A percentile compares a stretch with the other conserved stretches of the same genome.
Evolutionary conservation across 2,888 invertebrate genomes (phyloP).

Genomic region (Nysson spinosus): DNA sequence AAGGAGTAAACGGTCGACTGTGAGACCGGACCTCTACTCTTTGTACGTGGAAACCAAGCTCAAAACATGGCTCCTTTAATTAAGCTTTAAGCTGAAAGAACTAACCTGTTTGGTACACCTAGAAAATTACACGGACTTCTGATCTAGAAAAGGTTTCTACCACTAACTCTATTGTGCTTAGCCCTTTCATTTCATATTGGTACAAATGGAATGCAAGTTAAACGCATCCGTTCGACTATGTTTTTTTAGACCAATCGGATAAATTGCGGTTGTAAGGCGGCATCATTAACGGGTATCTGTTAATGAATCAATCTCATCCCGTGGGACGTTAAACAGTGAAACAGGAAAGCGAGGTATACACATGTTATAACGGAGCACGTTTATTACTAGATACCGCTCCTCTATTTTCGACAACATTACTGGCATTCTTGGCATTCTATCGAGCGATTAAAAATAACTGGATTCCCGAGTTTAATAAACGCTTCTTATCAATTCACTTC

Average conservation of each 20-base stretch:
- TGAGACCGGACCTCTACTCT: conserved; percentile 20
- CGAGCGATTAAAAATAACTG: no score
- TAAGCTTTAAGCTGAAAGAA: conserved; percentile 41
- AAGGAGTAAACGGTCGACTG: conserved; percentile 21
- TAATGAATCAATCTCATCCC: conserved; percentile 49
- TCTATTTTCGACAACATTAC: no score
- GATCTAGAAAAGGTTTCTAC: conserved; percentile 20
- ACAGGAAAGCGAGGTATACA: conserved; percentile 29
- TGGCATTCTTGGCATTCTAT: conserved; percentile 24
- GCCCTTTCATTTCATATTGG: not conserved
- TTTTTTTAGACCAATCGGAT: conserved; percentile 18
- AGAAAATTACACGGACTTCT: conserved; percentile 27
- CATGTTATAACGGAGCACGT: no score
- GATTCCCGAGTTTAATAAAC: no score
- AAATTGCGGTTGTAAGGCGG: conserved; percentile 33
- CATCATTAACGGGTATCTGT: conserved; percentile 38
- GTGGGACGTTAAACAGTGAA: conserved; percentile 40
- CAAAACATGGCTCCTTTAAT: conserved; percentile 43
- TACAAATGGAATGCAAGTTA: conserved; percentile 1
- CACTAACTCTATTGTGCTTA: no score
- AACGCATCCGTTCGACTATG: conserved; percentile 3
- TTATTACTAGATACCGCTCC: no score
- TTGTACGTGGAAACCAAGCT: conserved; percentile 31
- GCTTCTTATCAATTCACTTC: no score
- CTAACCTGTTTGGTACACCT: conserved; percentile 7